phyloP scores from a whole-genome alignment of 2,797 vertebrate species.

The Fistularia commersonii region DNA sequence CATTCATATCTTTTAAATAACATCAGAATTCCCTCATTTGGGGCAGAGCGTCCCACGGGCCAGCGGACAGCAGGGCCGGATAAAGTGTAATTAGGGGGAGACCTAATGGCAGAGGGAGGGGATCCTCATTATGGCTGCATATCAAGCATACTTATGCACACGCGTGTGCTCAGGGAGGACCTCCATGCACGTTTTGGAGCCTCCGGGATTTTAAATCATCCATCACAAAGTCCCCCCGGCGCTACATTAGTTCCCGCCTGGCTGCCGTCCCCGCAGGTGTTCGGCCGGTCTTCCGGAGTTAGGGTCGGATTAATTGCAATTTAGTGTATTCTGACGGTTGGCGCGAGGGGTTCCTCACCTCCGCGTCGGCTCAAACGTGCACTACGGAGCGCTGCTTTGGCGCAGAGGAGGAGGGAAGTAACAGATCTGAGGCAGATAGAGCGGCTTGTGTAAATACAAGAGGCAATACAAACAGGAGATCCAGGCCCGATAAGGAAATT shows the following conservation, averaged over 20 bases:
- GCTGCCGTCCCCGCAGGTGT: too few species aligned
- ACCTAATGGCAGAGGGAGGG: constrained; percentile 52
- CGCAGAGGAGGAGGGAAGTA: constrained; percentile 27
- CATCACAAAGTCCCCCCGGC: too few species aligned
- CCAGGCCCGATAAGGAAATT: constrained; percentile 73
- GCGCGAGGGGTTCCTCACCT: too few species aligned
- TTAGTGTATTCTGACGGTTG: too few species aligned
- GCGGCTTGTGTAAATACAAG: constrained; percentile 60
- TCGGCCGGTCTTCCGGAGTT: too few species aligned
- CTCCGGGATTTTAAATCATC: background rate
- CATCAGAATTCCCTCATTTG: background rate
- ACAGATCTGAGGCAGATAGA: constrained; percentile 56
- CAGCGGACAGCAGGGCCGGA: constrained; percentile 33
- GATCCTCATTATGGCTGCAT: constrained; percentile 52
- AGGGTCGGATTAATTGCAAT: too few species aligned
- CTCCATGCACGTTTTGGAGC: background rate
- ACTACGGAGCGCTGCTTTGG: background rate
- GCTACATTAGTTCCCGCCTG: too few species aligned
- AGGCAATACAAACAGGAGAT: constrained; percentile 75
- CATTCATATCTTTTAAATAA: too few species aligned
- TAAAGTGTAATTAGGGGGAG: constrained; percentile 54
- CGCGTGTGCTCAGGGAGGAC: background rate
- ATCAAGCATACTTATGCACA: constrained; percentile 42
- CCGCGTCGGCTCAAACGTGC: too few species aligned
- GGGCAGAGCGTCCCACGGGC: constrained; percentile 38